phyloP scores from a whole-genome alignment of 1,140 invertebrate genomes.

The Philotrypesis tridentata region DNA sequence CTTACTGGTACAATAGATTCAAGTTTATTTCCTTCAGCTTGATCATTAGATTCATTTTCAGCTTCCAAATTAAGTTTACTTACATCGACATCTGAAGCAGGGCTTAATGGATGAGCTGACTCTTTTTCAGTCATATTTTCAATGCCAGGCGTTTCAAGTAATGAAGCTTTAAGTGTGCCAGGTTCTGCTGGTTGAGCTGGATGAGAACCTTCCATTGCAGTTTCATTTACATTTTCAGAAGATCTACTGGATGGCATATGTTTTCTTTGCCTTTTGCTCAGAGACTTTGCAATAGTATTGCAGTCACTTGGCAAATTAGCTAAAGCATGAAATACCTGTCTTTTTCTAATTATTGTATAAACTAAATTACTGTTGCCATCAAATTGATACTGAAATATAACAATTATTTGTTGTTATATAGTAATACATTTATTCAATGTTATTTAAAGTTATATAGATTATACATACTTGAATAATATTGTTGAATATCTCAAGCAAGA shows the following conservation, averaged over 20 bases:
- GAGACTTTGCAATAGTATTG: slow-evolving; percentile 88
- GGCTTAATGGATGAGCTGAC: slow-evolving; percentile 84
- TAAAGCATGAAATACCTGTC: slow-evolving; percentile 96
- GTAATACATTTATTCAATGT: too few species aligned
- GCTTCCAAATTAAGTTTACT: slow-evolving; percentile 51
- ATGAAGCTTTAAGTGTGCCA: slow-evolving; percentile 90
- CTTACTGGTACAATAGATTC: slow-evolving; percentile 67
- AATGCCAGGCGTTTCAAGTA: slow-evolving; percentile 92
- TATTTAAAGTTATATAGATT: not conserved
- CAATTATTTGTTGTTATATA: not conserved
- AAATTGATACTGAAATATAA: slow-evolving; percentile 88
- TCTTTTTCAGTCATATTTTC: slow-evolving; percentile 96
- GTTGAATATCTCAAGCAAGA: slow-evolving; percentile 99
- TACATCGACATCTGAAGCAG: slow-evolving; percentile 61
- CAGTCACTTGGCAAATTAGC: slow-evolving; percentile 97
- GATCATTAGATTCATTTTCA: slow-evolving; percentile 46
- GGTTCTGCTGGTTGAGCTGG: slow-evolving; percentile 92
- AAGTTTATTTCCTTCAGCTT: slow-evolving; percentile 54
- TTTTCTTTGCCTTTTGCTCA: slow-evolving; percentile 80
- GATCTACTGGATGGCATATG: slow-evolving; percentile 67
- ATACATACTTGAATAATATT: slow-evolving; percentile 93
- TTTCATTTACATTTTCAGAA: slow-evolving; percentile 73
- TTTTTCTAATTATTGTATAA: slow-evolving; percentile 98
- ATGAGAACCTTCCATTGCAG: slow-evolving; percentile 87
- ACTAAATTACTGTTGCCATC: slow-evolving; percentile 99